Conservation (phyloP, 2,888 invertebrate genomes). For the Tipula unca region DNA sequence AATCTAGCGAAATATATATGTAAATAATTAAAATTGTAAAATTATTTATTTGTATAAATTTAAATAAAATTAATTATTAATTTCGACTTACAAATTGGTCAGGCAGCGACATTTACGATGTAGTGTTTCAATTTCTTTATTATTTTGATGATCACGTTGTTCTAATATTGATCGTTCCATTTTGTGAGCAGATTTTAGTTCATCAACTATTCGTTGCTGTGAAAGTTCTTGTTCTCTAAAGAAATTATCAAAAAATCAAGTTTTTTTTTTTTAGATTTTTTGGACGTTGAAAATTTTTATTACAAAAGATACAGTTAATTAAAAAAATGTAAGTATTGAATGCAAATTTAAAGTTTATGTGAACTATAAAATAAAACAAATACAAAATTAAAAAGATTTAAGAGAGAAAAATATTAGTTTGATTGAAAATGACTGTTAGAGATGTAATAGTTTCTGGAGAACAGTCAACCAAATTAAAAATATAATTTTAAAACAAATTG, state of each 20-base stretch:
- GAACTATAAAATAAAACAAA: neutral
- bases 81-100: constrained; percentile 47
- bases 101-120: constrained; percentile 49
- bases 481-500: too few species aligned
- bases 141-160: constrained; percentile 45
- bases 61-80: constrained; percentile 10
- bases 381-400: neutral
- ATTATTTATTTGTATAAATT: too few species aligned
- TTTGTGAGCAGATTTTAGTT: constrained; percentile 39
- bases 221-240: constrained; percentile 44
- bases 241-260: neutral
- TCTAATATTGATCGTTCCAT: constrained; percentile 39
- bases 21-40: too few species aligned
- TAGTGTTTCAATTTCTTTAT: constrained; percentile 48
- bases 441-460: neutral
- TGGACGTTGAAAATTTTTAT: constrained; percentile 22
- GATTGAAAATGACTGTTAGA: neutral
- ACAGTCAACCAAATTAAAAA: neutral
- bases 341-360: neutral
- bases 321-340: constrained; percentile 23
- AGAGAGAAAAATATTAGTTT: neutral
- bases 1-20: constrained; percentile 38
- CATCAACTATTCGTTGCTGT: constrained; percentile 40
- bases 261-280: constrained; percentile 19
- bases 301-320: constrained; percentile 23